These are phyloP conservation scores for Dexiosoma caninum DNA, from an alignment of 2,888 invertebrate species.

Conservation along the genomic window DNA sequence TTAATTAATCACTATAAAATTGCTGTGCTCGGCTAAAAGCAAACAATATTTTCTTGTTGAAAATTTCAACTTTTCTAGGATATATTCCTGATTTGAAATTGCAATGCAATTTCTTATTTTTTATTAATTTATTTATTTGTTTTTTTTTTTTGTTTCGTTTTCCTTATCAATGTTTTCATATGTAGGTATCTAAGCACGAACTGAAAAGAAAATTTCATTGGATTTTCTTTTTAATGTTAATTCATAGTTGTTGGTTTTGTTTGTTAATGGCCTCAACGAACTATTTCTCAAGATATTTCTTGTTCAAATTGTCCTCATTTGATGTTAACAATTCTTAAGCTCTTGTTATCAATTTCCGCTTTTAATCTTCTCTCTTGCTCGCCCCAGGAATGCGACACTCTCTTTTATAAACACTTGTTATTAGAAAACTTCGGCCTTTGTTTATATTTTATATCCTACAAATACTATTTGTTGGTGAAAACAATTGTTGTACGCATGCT, in stretches of 20 bases:
- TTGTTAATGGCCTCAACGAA: slow-evolving; percentile 38
- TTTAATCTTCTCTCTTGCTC: background rate
- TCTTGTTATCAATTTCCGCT: slow-evolving; percentile 23
- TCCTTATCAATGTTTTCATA: slow-evolving; percentile 54
- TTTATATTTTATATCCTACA: slow-evolving; percentile 19
- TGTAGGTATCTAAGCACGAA: slow-evolving; percentile 65
- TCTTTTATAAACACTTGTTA: slow-evolving; percentile 56
- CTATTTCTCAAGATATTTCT: slow-evolving; percentile 40
- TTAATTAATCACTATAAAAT: background rate
- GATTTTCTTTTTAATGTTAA: slow-evolving; percentile 43
- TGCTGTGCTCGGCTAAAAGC: background rate
- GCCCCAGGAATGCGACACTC: slow-evolving; percentile 5
- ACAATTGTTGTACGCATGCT: slow-evolving; percentile 56
- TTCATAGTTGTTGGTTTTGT: slow-evolving; percentile 1
- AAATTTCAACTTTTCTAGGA: slow-evolving; percentile 9
- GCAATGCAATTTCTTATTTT: slow-evolving; percentile 1
- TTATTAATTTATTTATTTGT: no score
- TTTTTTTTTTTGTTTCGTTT: slow-evolving; percentile 40
- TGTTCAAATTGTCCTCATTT: slow-evolving; percentile 35
- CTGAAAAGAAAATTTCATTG: slow-evolving; percentile 62
- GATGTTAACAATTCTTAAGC: slow-evolving; percentile 46
- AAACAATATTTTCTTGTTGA: background rate
- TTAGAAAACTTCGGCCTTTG: slow-evolving; percentile 37
- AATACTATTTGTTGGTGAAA: slow-evolving; percentile 58
- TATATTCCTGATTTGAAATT: slow-evolving; percentile 18